These are phyloP conservation scores for Centropristis striata DNA, from an alignment of 2,113 vertebrate genomes.

Conservation along the genomic window DNA sequence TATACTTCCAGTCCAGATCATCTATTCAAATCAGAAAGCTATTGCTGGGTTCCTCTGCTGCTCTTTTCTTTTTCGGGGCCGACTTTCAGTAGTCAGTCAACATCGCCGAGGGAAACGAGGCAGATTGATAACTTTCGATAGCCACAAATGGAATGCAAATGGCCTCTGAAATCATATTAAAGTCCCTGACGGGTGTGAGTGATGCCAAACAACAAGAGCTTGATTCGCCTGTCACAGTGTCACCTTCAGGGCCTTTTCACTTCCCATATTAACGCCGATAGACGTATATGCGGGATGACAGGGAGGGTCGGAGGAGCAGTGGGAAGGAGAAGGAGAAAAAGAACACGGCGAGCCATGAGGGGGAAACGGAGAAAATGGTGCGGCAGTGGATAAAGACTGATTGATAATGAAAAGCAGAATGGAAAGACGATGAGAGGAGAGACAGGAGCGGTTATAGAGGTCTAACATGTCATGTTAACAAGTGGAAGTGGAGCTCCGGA, in stretches of 20 bases:
- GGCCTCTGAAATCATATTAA: conserved; percentile 69
- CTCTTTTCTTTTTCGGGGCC: conserved; percentile 12
- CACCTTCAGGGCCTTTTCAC: conserved; percentile 56
- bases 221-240: conserved; percentile 63
- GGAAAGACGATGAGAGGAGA: conserved; percentile 23
- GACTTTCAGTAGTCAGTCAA: conserved; percentile 51
- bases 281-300: conserved; percentile 46
- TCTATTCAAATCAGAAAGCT: conserved; percentile 15
- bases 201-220: conserved; percentile 56
- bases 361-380: conserved; percentile 4
- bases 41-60: conserved; percentile 29
- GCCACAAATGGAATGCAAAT: conserved; percentile 74
- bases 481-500: conserved; percentile 44
- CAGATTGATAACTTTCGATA: conserved; percentile 65
- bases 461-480: conserved; percentile 65
- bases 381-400: conserved; percentile 42
- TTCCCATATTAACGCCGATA: conserved; percentile 39
- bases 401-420: conserved; percentile 55
- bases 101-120: conserved; percentile 43
- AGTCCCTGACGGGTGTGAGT: conserved; percentile 63
- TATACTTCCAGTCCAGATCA: not conserved
- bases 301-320: conserved; percentile 23
- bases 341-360: conserved; percentile 13
- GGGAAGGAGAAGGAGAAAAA: conserved; percentile 10
- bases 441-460: conserved; percentile 46